phyloP scores from a whole-genome alignment of 2,113 vertebrate species.

The Anseranas semipalmata region DNA sequence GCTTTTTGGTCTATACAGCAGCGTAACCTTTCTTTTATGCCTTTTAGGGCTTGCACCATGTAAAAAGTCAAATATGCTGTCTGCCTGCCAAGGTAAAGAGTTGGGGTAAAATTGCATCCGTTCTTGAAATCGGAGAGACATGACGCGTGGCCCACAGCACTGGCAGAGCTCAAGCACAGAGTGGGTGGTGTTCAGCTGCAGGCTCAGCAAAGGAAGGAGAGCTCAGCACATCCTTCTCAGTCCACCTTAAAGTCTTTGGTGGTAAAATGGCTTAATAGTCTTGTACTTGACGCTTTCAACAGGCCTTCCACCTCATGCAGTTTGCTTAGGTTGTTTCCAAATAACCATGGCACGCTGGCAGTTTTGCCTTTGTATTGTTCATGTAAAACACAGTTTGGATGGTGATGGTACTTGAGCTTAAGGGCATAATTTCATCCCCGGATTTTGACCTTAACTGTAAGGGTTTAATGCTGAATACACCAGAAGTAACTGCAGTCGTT shows the following conservation, averaged over 20 bases:
- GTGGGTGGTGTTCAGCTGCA: background rate
- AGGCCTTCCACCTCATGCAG: background rate
- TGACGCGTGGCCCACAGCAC: background rate
- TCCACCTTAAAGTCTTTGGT: background rate
- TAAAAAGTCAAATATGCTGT: slow-evolving; percentile 68
- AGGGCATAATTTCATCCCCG: background rate
- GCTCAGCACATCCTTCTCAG: background rate
- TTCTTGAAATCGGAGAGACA: background rate
- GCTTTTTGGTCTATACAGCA: slow-evolving; percentile 40
- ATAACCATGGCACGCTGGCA: background rate
- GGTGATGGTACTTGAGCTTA: background rate
- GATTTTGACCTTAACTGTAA: background rate
- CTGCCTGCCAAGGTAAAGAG: slow-evolving; percentile 41
- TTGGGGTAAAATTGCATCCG: slow-evolving; percentile 33
- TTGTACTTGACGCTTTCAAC: background rate
- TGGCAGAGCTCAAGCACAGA: background rate
- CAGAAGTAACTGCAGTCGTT: background rate
- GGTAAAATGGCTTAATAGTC: background rate
- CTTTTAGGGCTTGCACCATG: slow-evolving; percentile 48
- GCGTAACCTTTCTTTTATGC: slow-evolving; percentile 69
- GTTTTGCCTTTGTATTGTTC: background rate
- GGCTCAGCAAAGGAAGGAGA: background rate
- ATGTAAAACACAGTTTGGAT: background rate
- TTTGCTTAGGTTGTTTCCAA: background rate
- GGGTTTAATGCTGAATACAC: background rate